These are phyloP conservation scores for Tetramorium bicarinatum DNA, from an alignment of 2,888 invertebrate species.

Conservation along the genomic window DNA sequence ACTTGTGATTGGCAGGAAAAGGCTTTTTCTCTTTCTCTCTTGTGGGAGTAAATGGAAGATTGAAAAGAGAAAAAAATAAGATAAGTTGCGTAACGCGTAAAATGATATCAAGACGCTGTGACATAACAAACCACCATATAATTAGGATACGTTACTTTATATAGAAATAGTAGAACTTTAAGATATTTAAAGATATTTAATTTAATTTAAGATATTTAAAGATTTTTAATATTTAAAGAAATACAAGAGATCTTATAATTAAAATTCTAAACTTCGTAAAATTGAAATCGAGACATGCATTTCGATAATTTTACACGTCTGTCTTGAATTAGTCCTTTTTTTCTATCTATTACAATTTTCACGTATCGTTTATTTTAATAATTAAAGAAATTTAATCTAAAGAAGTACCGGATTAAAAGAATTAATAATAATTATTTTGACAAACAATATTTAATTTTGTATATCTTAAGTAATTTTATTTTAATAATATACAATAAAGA, in stretches of 20 bases:
- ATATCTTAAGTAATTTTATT: background rate
- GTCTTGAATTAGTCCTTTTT: background rate
- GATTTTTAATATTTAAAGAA: background rate
- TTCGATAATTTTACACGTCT: background rate
- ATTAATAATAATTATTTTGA: background rate
- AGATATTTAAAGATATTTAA: background rate
- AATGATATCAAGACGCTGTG: constrained; percentile 18
- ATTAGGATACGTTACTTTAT: background rate
- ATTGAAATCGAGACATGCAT: background rate
- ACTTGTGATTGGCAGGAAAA: constrained; percentile 48
- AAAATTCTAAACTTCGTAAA: background rate
- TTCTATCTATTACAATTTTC: background rate
- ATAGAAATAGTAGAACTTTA: background rate
- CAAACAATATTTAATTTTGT: background rate
- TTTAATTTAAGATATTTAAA: too few species aligned
- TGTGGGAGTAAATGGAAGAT: constrained; percentile 36
- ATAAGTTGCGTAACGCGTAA: constrained; percentile 26
- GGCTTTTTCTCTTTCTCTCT: constrained; percentile 15
- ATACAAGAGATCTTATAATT: background rate
- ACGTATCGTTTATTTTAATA: background rate
- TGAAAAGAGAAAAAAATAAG: constrained; percentile 35
- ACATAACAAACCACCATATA: constrained; percentile 4
- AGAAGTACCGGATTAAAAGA: background rate
- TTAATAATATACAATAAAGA: background rate
- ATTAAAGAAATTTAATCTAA: background rate